Evolutionary conservation across 2,113 vertebrate species (phyloP), one percentile per base, ranked within the genome.

Genomic region (Elachura formosa): DNA sequence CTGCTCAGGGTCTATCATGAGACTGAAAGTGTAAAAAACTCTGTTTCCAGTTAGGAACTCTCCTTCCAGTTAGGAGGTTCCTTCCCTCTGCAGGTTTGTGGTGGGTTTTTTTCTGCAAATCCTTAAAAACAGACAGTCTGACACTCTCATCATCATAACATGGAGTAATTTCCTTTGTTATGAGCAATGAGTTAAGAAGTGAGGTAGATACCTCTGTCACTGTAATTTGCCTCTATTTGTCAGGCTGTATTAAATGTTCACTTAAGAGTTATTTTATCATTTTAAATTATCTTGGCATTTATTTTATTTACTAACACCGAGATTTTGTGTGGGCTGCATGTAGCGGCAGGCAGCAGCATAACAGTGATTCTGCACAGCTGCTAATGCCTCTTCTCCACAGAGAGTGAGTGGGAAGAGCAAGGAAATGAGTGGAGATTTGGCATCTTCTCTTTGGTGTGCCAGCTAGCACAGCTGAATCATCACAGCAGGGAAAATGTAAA

Each of bases 221-320:
- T 52, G 40, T 40, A 87, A 87, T 90, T 84, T 87, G 16, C 52
- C 29, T 84, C 48, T 90, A 34, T 86, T 89, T 89, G 84, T 81
- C 48, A 90, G n/a, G 16, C 80, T 29, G 49, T 52, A 68, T 74
- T 84, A 93, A 92, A 78, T 64, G 81, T 33, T 95, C 84, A 43
- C 46, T 94, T 89, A 55, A 40, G 63, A 89, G 67, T 79, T 79
- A 82, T 93, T 93, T 85, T 67, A 89, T 89, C 0, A 91, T 94
- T 95, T 76, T 66, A 73, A 79, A 94, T 91, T 26, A 91, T 87
- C 78, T 87, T 79, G 71, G 29, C 59, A 79, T 79, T 83, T 77
- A 87, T 92, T 94, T 94, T 94, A 91, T 96, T 96, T 97, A 95
- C 84, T 76, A 87, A 91, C 69, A 82, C 40, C 41, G 78, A 68